Evolutionary conservation across 1,140 invertebrate species (phyloP).

Genomic region (Halotydeus destructor): DNA sequence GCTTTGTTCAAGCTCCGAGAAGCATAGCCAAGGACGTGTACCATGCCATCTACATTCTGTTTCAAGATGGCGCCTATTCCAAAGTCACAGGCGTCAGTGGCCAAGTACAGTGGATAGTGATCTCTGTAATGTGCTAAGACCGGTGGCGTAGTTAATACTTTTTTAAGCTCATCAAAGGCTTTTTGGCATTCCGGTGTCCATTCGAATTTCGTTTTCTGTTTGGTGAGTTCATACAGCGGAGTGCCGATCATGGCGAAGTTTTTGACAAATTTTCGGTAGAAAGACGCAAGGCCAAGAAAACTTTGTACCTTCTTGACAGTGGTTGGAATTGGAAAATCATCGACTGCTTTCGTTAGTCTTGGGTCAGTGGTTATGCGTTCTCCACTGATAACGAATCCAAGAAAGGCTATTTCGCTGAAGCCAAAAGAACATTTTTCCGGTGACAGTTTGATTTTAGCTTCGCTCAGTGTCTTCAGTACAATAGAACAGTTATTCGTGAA

Average conservation of each 20-base stretch:
- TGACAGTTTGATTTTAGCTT: slow-evolving; percentile 4
- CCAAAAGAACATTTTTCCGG: slow-evolving; percentile 12
- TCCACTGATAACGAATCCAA: slow-evolving; percentile 10
- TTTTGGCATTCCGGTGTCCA: slow-evolving; percentile 22
- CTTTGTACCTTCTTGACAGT: slow-evolving; percentile 19
- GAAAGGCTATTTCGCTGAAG: slow-evolving; percentile 9
- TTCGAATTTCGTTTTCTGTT: slow-evolving; percentile 22
- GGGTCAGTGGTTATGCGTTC: neutral
- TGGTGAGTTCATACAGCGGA: slow-evolving; percentile 19
- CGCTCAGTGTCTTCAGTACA: neutral
- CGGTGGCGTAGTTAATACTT: slow-evolving; percentile 13
- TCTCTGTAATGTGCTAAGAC: slow-evolving; percentile 18
- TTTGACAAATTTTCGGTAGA: slow-evolving; percentile 10
- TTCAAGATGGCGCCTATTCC: slow-evolving; percentile 27
- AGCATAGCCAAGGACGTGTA: too few species aligned
- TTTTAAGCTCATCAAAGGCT: slow-evolving; percentile 22
- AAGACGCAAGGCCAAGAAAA: slow-evolving; percentile 24
- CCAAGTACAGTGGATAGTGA: slow-evolving; percentile 1
- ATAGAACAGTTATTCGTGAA: neutral
- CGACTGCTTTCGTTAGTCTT: slow-evolving; percentile 18
- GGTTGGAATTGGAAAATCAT: slow-evolving; percentile 19
- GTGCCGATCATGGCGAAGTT: neutral
- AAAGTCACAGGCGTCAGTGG: slow-evolving; percentile 9
- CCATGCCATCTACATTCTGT: slow-evolving; percentile 18
- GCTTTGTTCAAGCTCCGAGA: slow-evolving; percentile 18